A percentile compares a stretch with the other conserved stretches of the same genome.
These are phyloP conservation scores for Anarrhichthys ocellatus DNA, from an alignment of 2,113 vertebrate species.

Conservation along the genomic window DNA sequence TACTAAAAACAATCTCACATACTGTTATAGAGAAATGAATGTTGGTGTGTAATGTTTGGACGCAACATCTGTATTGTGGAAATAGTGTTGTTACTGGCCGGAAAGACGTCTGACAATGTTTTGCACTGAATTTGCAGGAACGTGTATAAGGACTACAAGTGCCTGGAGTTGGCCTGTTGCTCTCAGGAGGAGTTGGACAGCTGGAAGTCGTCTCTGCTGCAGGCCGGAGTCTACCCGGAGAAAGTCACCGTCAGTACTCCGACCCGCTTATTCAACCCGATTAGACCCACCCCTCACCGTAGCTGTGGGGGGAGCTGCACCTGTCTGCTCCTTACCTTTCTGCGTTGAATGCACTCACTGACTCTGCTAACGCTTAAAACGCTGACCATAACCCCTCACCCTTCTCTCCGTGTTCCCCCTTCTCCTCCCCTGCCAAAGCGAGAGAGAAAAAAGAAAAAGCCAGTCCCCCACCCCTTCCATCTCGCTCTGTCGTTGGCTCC, in stretches of 20 bases:
- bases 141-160: conserved; percentile 96
- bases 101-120: conserved; percentile 32
- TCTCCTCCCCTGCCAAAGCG: conserved; percentile 52
- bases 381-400: conserved; percentile 39
- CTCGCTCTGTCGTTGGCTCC: conserved; percentile 78
- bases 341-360: conserved; percentile 17
- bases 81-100: conserved; percentile 1
- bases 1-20: no score
- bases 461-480: conserved; percentile 74
- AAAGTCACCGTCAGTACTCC: conserved; percentile 87
- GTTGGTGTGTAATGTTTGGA: no score
- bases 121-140: conserved; percentile 83
- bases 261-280: conserved; percentile 50
- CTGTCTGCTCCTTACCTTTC: conserved; percentile 51
- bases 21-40: no score
- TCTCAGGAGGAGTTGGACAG: conserved; percentile 93
- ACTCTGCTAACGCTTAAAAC: conserved; percentile 54
- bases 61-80: background rate
- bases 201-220: conserved; percentile 95
- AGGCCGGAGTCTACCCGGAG: conserved; percentile 93
- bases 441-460: conserved; percentile 29
- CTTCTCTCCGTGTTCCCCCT: conserved; percentile 55
- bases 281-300: conserved; percentile 52
- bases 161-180: conserved; percentile 92
- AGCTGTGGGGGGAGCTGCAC: conserved; percentile 50